A percentile compares a stretch with the other conserved stretches of the same genome.
phyloP scores from a whole-genome alignment of 2,797 vertebrate species.

The Hafferia zeledoni region DNA sequence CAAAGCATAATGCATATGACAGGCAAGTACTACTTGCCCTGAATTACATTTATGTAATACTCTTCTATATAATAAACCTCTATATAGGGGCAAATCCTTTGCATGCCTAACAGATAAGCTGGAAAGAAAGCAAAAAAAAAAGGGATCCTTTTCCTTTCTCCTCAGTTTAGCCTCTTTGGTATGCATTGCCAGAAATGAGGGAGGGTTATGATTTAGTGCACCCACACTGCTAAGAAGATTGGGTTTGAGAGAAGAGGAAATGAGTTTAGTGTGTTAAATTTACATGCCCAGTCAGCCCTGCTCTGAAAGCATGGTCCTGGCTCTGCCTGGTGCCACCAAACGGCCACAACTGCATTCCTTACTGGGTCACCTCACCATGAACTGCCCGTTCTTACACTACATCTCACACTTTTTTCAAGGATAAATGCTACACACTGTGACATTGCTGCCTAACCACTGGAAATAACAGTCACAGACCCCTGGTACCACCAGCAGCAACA shows the following conservation, averaged over 20 bases:
- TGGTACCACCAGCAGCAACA: neutral
- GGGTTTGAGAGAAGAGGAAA: neutral
- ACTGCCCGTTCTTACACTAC: accelerated
- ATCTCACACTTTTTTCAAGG: neutral
- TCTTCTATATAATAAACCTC: neutral
- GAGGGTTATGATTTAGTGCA: neutral
- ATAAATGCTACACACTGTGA: neutral
- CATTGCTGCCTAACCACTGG: neutral
- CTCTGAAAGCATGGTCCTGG: accelerated
- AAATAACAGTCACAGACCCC: neutral
- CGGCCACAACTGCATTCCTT: accelerated
- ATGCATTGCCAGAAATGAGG: neutral
- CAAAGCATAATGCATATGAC: neutral
- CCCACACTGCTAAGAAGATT: accelerated
- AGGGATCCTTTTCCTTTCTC: neutral
- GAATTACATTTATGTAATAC: neutral
- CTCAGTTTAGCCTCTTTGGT: neutral
- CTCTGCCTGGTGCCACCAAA: neutral
- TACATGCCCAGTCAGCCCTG: neutral
- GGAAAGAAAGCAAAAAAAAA: neutral
- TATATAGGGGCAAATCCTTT: neutral
- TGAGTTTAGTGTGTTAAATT: neutral
- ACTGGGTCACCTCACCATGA: accelerated
- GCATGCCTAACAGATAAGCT: neutral
- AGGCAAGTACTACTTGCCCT: neutral